Conservation (phyloP, 2,113 vertebrate genomes). For the Oenanthe melanoleuca region DNA sequence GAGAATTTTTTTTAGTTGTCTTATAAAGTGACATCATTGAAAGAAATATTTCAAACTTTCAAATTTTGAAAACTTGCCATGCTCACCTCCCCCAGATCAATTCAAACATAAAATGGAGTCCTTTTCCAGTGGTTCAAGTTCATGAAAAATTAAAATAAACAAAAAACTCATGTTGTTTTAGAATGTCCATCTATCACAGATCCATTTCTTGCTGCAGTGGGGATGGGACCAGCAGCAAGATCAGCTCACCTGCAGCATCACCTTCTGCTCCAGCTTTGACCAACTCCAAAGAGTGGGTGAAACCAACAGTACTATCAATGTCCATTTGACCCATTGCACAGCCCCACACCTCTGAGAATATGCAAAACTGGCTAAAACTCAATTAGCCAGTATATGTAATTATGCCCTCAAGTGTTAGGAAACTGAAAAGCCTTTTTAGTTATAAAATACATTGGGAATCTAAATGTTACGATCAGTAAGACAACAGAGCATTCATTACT, state of each 20-base stretch:
- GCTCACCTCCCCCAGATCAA: neutral
- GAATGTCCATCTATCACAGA: neutral
- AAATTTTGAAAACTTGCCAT: neutral
- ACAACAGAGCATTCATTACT: neutral
- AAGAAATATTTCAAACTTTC: neutral
- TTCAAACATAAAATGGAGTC: neutral
- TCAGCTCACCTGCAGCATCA: neutral
- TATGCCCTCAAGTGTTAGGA: constrained; percentile 34
- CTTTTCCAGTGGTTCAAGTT: neutral
- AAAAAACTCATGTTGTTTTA: neutral
- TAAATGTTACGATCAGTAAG: neutral
- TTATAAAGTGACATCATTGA: neutral
- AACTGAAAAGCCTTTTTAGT: constrained; percentile 31
- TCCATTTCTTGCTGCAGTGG: neutral
- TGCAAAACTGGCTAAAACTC: neutral
- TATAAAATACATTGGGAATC: neutral
- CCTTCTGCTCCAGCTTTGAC: neutral
- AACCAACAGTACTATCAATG: neutral
- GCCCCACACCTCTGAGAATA: neutral
- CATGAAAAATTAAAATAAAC: neutral
- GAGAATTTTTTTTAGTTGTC: neutral
- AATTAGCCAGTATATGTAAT: constrained; percentile 19
- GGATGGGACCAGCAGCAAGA: neutral
- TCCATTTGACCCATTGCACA: neutral
- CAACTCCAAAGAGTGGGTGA: neutral